A percentile compares a stretch with the other conserved stretches of the same genome.
These are phyloP conservation scores for Pterophyllum scalare DNA, from an alignment of 2,113 vertebrate genomes.

Conservation along the genomic window DNA sequence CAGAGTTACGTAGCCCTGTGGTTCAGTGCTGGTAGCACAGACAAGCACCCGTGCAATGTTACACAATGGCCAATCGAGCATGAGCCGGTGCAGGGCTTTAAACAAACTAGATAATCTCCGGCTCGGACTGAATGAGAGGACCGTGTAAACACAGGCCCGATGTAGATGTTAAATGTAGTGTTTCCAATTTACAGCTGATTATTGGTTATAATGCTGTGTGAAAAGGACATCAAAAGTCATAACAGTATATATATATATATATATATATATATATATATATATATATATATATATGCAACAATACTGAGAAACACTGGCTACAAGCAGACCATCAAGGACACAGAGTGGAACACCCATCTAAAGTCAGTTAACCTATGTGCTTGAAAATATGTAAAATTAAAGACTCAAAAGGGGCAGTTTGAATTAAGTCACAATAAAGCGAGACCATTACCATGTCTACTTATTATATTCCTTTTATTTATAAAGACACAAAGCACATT, in stretches of 20 bases:
- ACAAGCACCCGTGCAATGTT: slow-evolving; percentile 36
- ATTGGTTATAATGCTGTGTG: background rate
- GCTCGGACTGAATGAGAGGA: slow-evolving; percentile 1
- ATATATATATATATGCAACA: background rate
- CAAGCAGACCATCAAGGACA: background rate
- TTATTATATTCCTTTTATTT: background rate
- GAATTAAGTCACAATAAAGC: background rate
- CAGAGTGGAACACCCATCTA: background rate
- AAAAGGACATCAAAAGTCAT: background rate
- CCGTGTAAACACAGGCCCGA: background rate
- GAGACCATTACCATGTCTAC: fast-evolving
- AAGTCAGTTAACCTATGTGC: background rate
- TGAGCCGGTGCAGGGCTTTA: slow-evolving; percentile 25
- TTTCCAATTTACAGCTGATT: background rate
- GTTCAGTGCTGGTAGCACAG: slow-evolving; percentile 48
- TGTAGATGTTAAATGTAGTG: background rate
- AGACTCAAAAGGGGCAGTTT: background rate
- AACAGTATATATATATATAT: background rate
- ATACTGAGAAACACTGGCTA: background rate
- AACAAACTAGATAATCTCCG: slow-evolving; percentile 32
- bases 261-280: background rate
- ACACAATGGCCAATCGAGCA: slow-evolving; percentile 49
- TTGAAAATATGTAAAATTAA: background rate
- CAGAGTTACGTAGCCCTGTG: slow-evolving; percentile 31
- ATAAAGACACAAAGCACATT: background rate